These are phyloP conservation scores for Sphenodon punctatus DNA, from an alignment of 2,797 vertebrate species.

Conservation along the genomic window DNA sequence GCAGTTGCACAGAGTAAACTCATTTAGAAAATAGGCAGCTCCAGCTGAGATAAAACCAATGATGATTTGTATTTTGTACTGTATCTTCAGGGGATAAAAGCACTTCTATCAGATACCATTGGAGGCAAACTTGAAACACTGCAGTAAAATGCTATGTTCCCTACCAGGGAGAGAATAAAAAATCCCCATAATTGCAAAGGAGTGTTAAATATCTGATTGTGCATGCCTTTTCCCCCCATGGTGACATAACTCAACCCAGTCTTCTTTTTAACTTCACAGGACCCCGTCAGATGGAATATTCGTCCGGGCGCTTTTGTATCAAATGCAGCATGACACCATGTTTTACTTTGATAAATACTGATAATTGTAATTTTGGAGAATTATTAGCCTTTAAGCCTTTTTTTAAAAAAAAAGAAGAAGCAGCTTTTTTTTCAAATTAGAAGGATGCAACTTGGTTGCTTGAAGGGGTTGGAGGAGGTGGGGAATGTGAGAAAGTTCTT, in stretches of 20 bases:
- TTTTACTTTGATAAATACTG: constrained; percentile 73
- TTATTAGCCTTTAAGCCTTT: constrained; percentile 66
- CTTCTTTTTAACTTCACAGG: constrained; percentile 67
- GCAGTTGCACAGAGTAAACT: constrained; percentile 88
- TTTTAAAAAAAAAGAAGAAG: constrained; percentile 30
- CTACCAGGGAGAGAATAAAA: constrained; percentile 74
- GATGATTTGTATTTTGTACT: constrained; percentile 97
- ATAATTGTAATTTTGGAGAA: constrained; percentile 69
- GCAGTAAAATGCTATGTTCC: constrained; percentile 70
- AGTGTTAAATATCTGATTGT: constrained; percentile 77
- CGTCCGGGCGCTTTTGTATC: constrained; percentile 63
- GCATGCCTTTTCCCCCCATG: constrained; percentile 65
- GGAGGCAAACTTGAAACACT: constrained; percentile 78
- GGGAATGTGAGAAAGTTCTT: background rate
- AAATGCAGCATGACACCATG: constrained; percentile 68
- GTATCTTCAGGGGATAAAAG: constrained; percentile 93
- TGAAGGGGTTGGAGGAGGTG: constrained; percentile 27
- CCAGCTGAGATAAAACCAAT: constrained; percentile 95
- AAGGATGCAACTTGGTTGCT: constrained; percentile 32
- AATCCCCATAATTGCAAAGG: constrained; percentile 76
- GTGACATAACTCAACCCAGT: constrained; percentile 65
- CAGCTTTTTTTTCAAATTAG: constrained; percentile 54
- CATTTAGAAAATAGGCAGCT: constrained; percentile 94
- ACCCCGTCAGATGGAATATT: constrained; percentile 62
- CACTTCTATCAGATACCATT: constrained; percentile 85